Percentiles rank a stretch among this genome's conserved stretches.
Evolutionary conservation across 2,797 vertebrate species (phyloP).

Genomic region (Ambastaia sidthimunki): DNA sequence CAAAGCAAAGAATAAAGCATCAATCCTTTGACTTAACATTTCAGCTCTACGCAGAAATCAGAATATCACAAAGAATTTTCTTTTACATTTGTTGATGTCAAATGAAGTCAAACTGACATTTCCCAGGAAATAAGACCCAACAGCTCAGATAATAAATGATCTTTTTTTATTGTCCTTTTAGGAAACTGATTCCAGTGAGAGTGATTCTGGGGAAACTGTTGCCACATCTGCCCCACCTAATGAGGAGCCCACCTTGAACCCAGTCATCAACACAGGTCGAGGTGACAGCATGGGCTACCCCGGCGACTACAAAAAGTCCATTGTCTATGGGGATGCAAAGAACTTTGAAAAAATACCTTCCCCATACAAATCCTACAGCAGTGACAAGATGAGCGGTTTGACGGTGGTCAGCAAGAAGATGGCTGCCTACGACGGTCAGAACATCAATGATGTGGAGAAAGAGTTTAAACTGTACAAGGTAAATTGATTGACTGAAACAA

Average conservation of each 20-base stretch:
- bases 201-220: slow-evolving; percentile 73
- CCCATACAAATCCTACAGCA: slow-evolving; percentile 73
- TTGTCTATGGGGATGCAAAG: slow-evolving; percentile 73
- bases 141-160: too few relatives aligned
- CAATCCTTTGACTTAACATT: too few relatives aligned
- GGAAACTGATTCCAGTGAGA: slow-evolving; percentile 68
- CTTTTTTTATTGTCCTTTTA: slow-evolving; percentile 22
- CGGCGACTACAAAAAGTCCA: slow-evolving; percentile 74
- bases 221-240: slow-evolving; percentile 57
- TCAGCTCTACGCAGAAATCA: too few relatives aligned
- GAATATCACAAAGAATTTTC: too few relatives aligned
- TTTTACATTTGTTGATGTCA: too few relatives aligned
- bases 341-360: slow-evolving; percentile 71
- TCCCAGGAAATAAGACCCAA: too few relatives aligned
- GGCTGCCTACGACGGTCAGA: slow-evolving; percentile 59
- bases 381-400: slow-evolving; percentile 49
- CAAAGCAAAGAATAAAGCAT: too few relatives aligned
- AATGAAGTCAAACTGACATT: too few relatives aligned
- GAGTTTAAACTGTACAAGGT: slow-evolving; percentile 76
- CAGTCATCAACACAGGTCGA: slow-evolving; percentile 66
- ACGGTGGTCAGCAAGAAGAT: slow-evolving; percentile 68
- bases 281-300: slow-evolving; percentile 78
- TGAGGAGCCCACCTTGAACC: slow-evolving; percentile 60
- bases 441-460: slow-evolving; percentile 78
- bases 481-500: slow-evolving; percentile 26